A percentile compares a stretch with the other conserved stretches of the same genome.
These are phyloP conservation scores for Leptodactylus fallax DNA, from an alignment of 2,797 vertebrate genomes.

Conservation along the genomic window DNA sequence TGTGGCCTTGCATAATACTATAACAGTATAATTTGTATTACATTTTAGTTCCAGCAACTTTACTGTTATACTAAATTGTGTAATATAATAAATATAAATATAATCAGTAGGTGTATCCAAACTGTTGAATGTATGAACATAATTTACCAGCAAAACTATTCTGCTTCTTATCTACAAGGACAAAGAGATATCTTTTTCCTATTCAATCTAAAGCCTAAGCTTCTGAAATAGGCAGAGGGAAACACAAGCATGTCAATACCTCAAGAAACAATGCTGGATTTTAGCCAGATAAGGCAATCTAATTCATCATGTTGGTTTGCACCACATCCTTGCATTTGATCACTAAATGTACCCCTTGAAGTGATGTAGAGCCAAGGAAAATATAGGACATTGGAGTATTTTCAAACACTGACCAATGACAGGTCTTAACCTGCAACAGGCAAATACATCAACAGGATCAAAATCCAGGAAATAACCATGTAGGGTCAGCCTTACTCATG, in stretches of 20 bases:
- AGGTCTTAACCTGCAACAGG: constrained; percentile 35
- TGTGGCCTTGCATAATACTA: no score
- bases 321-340: constrained; percentile 9
- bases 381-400: constrained; percentile 11
- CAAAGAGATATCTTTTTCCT: background rate
- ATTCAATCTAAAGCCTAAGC: constrained; percentile 1
- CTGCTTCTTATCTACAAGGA: background rate
- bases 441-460: constrained; percentile 55
- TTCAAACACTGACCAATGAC: constrained; percentile 30
- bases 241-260: constrained; percentile 21
- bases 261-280: constrained; percentile 56
- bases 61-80: no score
- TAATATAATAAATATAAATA: no score
- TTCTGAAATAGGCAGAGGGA: constrained; percentile 41
- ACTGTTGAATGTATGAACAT: no score
- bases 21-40: no score
- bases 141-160: background rate
- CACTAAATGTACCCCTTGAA: constrained; percentile 31
- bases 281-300: constrained; percentile 34
- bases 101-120: no score
- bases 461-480: constrained; percentile 56
- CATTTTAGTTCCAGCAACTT: no score
- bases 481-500: constrained; percentile 63
- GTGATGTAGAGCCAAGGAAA: constrained; percentile 45
- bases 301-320: background rate